Evolutionary conservation across 2,797 vertebrate species (phyloP), one percentile per base, ranked within the genome.

Genomic region (Pipistrellus kuhlii): DNA sequence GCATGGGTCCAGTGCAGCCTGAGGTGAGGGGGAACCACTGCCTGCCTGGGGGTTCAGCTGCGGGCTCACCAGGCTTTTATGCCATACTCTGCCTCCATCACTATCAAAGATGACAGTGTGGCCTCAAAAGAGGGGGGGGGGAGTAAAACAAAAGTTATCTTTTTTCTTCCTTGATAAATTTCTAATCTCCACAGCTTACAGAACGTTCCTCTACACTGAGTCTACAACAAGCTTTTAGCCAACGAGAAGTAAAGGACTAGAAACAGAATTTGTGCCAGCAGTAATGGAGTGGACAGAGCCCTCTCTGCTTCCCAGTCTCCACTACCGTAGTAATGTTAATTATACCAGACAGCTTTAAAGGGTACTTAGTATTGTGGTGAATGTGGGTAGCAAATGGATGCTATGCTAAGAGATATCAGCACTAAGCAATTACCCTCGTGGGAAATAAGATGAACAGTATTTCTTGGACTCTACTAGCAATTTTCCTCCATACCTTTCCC

Each of bases 141-240:
- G 35, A 8, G 35, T 30, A 75, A 84, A 71, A 48, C 8, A 18
- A 84, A 57, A 85, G 18, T 30, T 21, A 82, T 76, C 68, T 84
- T 85, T 73, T 92, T 84, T 15, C 51, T 78, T 92, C 59, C 57
- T 94, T 38, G 35, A 80, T 76, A 59, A 69, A 83, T n/a, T 51
- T 91, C 75, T 89, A 6, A 86, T 53, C 21, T 48, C 46, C n/a
- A 86, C 3, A 86, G 83, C 15, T 53, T 41, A 88, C 10, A 10
- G 59, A 92, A 75, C 27, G 25, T 62, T 30, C 30, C 62, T 68
- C 5, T n/a, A 6, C 51, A 85, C 4, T 41, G 38, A 41, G 38
- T 41, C 38, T 41, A 77, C 6, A 57, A 88, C 6, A 48, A 88
- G 30, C 18, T 86, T 51, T 90, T 18, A 72, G 59, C 46, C 25